Conservation (phyloP, 2,797 vertebrate genomes). For the Potorous gilbertii region DNA sequence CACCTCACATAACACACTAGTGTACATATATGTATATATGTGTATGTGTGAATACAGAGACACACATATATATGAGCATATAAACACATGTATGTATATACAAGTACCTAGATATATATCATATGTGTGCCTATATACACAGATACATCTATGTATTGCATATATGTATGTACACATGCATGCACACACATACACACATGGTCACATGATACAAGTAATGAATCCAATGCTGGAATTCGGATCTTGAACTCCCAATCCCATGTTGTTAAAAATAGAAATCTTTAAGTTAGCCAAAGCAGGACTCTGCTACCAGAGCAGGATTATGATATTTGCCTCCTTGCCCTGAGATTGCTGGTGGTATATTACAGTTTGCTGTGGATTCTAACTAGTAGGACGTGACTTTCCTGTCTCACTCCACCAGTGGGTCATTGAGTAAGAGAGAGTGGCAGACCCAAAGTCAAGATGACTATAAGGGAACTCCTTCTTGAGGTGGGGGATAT, state of each 20-base stretch:
- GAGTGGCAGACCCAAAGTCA: neutral
- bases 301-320: neutral
- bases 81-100: no score
- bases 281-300: neutral
- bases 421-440: neutral
- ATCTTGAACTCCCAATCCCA: neutral
- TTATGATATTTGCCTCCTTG: neutral
- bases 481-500: neutral
- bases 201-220: neutral
- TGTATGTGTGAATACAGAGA: no score
- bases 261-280: neutral
- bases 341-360: neutral
- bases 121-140: no score
- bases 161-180: no score
- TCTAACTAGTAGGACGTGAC: neutral
- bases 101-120: no score
- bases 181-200: neutral
- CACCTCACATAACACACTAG: neutral
- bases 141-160: no score
- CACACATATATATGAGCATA: no score
- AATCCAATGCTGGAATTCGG: neutral
- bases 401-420: neutral
- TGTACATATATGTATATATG: no score
- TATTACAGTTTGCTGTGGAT: neutral
- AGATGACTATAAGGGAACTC: neutral